phyloP scores from a whole-genome alignment of 1,140 invertebrate species.

The Camponotus pennsylvanicus region DNA sequence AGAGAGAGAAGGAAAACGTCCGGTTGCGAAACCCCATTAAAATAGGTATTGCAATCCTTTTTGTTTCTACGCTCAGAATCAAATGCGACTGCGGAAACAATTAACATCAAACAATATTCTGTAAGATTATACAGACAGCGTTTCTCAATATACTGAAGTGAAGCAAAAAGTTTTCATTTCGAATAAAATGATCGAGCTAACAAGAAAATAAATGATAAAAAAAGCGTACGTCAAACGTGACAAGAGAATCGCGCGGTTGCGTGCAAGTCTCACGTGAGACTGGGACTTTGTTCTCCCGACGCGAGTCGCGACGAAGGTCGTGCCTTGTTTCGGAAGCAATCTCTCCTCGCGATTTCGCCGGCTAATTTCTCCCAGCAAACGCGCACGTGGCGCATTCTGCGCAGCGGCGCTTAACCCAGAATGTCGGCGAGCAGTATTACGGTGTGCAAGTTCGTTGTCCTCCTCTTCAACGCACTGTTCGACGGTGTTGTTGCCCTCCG shows the following conservation, averaged over 20 bases:
- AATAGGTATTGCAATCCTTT: conserved; percentile 42
- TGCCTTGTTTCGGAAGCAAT: conserved; percentile 33
- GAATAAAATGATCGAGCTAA: not conserved
- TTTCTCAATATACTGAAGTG: not conserved
- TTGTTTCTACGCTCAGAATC: conserved; percentile 1
- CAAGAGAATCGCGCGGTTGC: not conserved
- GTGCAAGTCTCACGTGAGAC: not conserved
- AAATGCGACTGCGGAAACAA: not conserved
- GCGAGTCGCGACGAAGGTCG: not conserved
- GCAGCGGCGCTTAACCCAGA: conserved; percentile 74
- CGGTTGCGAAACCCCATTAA: conserved; percentile 63
- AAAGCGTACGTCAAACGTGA: not conserved
- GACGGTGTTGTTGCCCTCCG: conserved; percentile 58
- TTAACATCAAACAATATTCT: not conserved
- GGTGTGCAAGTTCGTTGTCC: conserved; percentile 77
- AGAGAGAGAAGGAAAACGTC: not conserved
- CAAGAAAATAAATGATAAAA: not conserved
- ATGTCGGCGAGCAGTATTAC: conserved; percentile 63
- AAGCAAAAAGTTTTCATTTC: not conserved
- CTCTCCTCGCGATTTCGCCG: conserved; percentile 40
- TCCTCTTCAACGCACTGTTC: conserved; percentile 38
- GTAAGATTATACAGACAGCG: conserved; percentile 5
- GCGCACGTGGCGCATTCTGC: conserved; percentile 65
- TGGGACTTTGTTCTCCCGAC: not conserved
- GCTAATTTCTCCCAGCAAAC: conserved; percentile 53